Base-by-base conservation (phyloP, 2,113 vertebrate species). In the Eclectus roratus region DNA sequence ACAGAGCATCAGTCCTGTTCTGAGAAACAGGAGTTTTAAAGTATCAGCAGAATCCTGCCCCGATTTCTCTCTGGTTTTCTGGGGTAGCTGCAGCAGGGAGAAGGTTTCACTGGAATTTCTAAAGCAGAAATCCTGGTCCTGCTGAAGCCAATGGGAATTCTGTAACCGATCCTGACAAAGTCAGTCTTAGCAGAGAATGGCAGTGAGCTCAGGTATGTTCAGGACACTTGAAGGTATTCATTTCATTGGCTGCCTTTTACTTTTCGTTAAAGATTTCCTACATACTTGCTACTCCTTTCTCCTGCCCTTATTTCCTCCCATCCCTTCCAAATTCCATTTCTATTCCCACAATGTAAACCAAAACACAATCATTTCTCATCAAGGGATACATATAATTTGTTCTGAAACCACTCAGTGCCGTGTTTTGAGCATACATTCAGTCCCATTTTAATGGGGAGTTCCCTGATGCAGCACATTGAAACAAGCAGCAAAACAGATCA, bases 361-460 rank as follows among this genome's bases (percentile, higher is more conserved):
- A 58, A 80, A 31, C 60, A 46, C 70, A 65, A 5, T 28, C 33
- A 19, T 7, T 55, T n/a, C 52, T 56, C 37, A 21, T 60, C 53
- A 56, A 56, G 83, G 71, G 69, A 24, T 14, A 44, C 3, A 37
- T 28, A 33, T 4, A 7, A 33, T 69, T 84, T 83, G 44, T 16
- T 66, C 46, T 25, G 35, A 50, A 80, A 64, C 39, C 24, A 18
- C 43, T 66, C 41, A 16, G 31, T 53, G n/a, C 23, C 1, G 0
- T 1, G 1, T 52, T 65, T n/a, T 70, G 46, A 53, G 78, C 39
- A 1, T 10, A 9, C 3, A 10, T 44, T 61, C 5, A 0, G 7
- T 33, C 29, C 33, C 25, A 14, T 41, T 65, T 63, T 28, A 19
- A 64, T 33, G 31, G 15, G 35, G 13, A 71, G 29, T 29, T 90